A percentile compares a stretch with the other conserved stretches of the same genome.
These are phyloP conservation scores for Malurus melanocephalus DNA, from an alignment of 2,113 vertebrate species.

Conservation along the genomic window DNA sequence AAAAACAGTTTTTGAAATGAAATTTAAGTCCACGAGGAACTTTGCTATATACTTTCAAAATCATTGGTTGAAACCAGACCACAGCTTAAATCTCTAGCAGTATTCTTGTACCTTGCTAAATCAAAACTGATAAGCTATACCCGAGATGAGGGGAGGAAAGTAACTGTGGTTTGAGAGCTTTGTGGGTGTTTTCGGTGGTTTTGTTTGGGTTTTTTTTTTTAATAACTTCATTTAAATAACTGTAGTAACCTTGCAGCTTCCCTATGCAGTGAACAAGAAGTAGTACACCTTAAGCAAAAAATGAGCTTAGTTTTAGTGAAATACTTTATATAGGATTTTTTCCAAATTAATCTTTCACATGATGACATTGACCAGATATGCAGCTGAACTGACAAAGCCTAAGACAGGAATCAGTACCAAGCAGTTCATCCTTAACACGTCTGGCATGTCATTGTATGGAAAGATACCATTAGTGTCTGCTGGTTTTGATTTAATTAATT, in stretches of 20 bases:
- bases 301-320: not conserved
- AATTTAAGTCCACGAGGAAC: not conserved
- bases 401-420: not conserved
- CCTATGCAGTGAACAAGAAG: not conserved
- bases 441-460: constrained; percentile 8
- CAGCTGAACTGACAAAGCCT: constrained; percentile 12
- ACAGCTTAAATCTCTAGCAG: not conserved
- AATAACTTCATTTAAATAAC: not conserved
- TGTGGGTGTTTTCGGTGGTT: not conserved
- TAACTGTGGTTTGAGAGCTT: not conserved
- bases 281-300: not conserved
- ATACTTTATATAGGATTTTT: not conserved
- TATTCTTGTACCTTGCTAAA: not conserved
- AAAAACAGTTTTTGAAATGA: not conserved
- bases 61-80: not conserved
- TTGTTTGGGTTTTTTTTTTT: not conserved
- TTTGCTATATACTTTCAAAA: not conserved
- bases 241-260: not conserved
- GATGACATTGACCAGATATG: not conserved
- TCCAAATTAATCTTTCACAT: not conserved
- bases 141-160: accelerated
- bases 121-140: not conserved
- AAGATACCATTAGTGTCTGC: constrained; percentile 3
- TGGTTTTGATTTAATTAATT: constrained; percentile 49
- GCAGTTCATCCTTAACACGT: constrained; percentile 6